Evolutionary conservation across 2,113 vertebrate genomes (phyloP).

Genomic region (Motacilla tschutschensis): DNA sequence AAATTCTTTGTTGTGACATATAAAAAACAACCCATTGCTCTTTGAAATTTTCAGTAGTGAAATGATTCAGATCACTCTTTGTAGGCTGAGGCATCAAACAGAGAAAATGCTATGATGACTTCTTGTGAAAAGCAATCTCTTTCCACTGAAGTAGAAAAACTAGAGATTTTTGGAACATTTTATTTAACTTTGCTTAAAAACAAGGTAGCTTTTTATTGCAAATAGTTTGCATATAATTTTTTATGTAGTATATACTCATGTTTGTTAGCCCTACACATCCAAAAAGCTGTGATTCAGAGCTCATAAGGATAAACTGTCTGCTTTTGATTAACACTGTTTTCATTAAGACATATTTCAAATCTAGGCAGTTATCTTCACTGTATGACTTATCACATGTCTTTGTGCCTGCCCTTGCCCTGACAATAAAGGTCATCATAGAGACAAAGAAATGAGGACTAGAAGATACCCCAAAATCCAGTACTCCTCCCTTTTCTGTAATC

Average conservation of each 20-base stretch:
- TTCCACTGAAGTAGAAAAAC: constrained; percentile 14
- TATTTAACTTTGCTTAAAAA: background rate
- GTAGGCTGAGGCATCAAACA: background rate
- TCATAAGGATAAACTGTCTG: background rate
- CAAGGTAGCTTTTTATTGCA: background rate
- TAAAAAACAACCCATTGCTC: background rate
- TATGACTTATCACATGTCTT: background rate
- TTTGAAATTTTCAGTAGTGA: background rate
- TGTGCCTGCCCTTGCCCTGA: background rate
- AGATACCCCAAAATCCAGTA: background rate
- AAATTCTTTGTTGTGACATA: background rate
- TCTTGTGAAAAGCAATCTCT: constrained; percentile 7
- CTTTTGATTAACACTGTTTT: background rate
- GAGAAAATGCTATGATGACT: background rate
- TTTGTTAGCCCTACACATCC: background rate
- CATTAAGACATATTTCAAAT: background rate
- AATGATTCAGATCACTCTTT: background rate
- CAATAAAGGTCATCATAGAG: background rate
- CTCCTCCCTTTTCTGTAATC: background rate
- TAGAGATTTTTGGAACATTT: background rate
- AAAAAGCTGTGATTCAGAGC: background rate
- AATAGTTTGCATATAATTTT: background rate
- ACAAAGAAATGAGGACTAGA: background rate
- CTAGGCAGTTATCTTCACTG: background rate
- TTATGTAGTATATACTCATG: background rate